A percentile compares a stretch with the other conserved stretches of the same genome.
Conservation (phyloP, 1,140 invertebrate genomes). For the Scaptomyza pallida region DNA sequence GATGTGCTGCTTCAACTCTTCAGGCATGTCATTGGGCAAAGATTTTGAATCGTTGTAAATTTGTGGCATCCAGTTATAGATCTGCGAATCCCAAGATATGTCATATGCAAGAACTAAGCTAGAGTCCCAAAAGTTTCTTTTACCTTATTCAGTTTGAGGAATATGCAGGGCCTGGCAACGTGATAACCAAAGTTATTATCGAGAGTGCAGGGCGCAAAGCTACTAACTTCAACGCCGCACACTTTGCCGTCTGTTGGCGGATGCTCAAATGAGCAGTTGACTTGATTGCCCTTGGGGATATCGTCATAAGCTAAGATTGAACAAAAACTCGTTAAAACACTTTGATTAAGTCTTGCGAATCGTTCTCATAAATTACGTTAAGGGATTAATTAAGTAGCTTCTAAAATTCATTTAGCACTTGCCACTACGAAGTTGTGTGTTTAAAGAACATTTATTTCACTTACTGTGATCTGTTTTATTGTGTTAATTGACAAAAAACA, state of each 20-base stretch:
- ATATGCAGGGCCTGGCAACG: slow-evolving; percentile 91
- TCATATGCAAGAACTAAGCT: neutral
- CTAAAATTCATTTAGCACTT: slow-evolving; percentile 8
- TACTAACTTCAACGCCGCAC: slow-evolving; percentile 61
- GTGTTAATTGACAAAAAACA: slow-evolving; percentile 51
- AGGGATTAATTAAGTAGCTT: neutral
- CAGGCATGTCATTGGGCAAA: slow-evolving; percentile 89
- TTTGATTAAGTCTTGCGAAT: too few relatives aligned
- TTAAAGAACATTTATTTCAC: slow-evolving; percentile 35
- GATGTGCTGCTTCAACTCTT: slow-evolving; percentile 90
- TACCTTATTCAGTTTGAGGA: slow-evolving; percentile 92
- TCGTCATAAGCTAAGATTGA: slow-evolving; percentile 66
- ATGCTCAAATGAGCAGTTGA: slow-evolving; percentile 76
- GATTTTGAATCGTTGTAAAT: slow-evolving; percentile 90
- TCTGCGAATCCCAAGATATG: slow-evolving; percentile 85
- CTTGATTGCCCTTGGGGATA: slow-evolving; percentile 74
- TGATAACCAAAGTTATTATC: slow-evolving; percentile 91
- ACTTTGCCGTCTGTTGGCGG: slow-evolving; percentile 68
- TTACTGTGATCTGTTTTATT: slow-evolving; percentile 67
- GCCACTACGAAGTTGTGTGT: neutral
- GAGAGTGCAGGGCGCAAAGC: slow-evolving; percentile 85
- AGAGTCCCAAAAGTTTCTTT: neutral
- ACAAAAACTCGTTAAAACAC: neutral
- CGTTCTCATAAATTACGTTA: neutral
- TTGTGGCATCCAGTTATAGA: slow-evolving; percentile 91